Evolutionary conservation across 2,113 vertebrate species (phyloP).

Genomic region (Progne subis): DNA sequence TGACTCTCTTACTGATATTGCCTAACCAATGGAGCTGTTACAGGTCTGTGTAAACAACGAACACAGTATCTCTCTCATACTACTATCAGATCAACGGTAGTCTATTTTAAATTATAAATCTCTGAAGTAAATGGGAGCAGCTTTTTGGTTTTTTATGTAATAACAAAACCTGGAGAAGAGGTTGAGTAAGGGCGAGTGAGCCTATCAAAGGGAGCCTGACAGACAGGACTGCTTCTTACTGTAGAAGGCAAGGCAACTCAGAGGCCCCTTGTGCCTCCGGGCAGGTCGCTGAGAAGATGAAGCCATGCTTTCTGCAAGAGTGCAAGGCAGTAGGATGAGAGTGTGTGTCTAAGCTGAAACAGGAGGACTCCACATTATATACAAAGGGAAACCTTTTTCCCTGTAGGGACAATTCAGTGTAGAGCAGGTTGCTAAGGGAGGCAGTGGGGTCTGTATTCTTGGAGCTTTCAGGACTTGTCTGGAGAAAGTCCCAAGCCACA

Average conservation of each 20-base stretch:
- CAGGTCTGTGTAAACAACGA: fast-evolving
- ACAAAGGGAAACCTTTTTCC: neutral
- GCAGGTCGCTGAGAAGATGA: neutral
- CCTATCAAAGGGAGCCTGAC: neutral
- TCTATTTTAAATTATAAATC: neutral
- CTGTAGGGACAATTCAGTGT: neutral
- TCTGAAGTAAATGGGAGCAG: neutral
- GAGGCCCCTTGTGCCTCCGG: neutral
- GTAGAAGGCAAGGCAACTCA: neutral
- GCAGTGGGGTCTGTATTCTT: neutral
- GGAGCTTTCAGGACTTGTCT: neutral
- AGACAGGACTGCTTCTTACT: neutral
- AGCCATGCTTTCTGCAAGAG: neutral
- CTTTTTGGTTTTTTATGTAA: neutral
- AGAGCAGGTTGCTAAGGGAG: neutral
- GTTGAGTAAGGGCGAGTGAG: neutral
- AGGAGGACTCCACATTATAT: neutral
- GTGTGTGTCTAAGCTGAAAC: neutral
- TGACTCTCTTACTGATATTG: neutral
- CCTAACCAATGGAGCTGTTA: neutral
- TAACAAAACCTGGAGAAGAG: neutral
- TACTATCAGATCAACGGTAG: neutral
- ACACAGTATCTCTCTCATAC: neutral
- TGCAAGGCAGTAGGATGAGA: neutral
- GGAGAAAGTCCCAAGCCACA: neutral